These are phyloP conservation scores for Eledona agricola DNA, from an alignment of 2,888 invertebrate genomes.

Conservation along the genomic window DNA sequence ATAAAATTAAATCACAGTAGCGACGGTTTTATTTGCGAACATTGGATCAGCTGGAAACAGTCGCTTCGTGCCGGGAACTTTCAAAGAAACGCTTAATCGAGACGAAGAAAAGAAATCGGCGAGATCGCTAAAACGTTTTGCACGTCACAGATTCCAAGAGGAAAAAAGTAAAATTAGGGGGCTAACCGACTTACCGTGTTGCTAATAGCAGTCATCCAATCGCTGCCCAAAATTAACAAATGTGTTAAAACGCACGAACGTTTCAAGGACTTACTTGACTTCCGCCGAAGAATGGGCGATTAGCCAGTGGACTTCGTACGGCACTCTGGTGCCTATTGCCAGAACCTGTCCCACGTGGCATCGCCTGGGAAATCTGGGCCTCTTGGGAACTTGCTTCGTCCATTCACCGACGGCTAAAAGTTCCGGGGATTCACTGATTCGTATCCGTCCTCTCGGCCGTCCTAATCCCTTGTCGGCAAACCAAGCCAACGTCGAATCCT, in stretches of 20 bases:
- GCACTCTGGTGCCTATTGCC: slow-evolving; percentile 74
- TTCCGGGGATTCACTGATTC: slow-evolving; percentile 82
- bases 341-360: slow-evolving; percentile 77
- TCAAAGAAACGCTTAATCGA: no score
- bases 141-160: no score
- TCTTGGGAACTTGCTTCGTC: slow-evolving; percentile 79
- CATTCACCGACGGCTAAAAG: slow-evolving; percentile 83
- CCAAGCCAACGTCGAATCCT: slow-evolving; percentile 89
- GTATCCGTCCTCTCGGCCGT: slow-evolving; percentile 62
- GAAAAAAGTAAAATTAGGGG: not conserved
- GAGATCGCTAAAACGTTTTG: no score
- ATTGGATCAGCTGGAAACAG: no score
- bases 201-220: slow-evolving; percentile 82
- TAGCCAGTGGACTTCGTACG: slow-evolving; percentile 82
- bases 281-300: slow-evolving; percentile 80
- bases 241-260: slow-evolving; percentile 3
- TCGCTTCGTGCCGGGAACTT: no score
- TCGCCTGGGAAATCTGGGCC: slow-evolving; percentile 76
- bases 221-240: slow-evolving; percentile 66
- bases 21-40: no score
- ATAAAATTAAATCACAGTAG: no score
- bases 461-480: slow-evolving; percentile 72
- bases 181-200: slow-evolving; percentile 80
- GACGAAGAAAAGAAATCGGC: no score
- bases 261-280: slow-evolving; percentile 71